Base-by-base conservation (phyloP, 2,888 invertebrate genomes). In the Aphidoletes aphidimyza region DNA sequence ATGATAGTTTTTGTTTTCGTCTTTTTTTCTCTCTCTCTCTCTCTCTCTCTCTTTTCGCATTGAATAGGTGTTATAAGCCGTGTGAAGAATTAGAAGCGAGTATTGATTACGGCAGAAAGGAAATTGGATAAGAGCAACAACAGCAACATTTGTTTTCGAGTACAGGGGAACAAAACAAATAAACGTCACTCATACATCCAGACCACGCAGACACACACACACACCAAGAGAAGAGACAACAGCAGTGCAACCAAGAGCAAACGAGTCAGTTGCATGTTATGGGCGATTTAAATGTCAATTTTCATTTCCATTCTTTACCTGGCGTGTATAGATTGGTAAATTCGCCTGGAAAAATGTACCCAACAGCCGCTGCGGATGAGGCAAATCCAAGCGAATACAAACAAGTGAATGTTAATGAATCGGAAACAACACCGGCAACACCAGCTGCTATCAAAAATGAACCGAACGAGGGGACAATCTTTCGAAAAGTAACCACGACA, bases 401-500 rank as follows among this genome's bases (percentile, higher is more conserved):
- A n/a, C 69, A 69, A 14, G 30, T 30, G 26, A 54, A 54, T 26
- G 54, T 26, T 2, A 69, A 30, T 69, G 69, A 69, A 30, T 30
- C 30, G 69, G 69, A 69, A 69, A 14, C 34, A 9, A 14, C 14
- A 14, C 42, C 42, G 42, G 42, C 42, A 42, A 42, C 42, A 9
- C 8, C 42, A 14, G 69, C 30, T 30, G 34, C 5, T 69, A 30
- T 69, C 2, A 69, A 69, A 30, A 69, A 69, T 30, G 69, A 69
- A 14, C 5, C 30, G 17, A 30, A 14, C 34, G 69, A 69, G 30
- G 69, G 69, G 8, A 30, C 69, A 14, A 14, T 69, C 30, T 69
- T 69, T 69, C 69, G 69, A 47, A 84, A 84, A 81, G 85, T 84
- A 83, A 84, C 85, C 69, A 78, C 83, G 83, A 84, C 84, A 84